These are phyloP conservation scores for Hermodice carunculata DNA, from an alignment of 2,888 invertebrate genomes.

Conservation along the genomic window DNA sequence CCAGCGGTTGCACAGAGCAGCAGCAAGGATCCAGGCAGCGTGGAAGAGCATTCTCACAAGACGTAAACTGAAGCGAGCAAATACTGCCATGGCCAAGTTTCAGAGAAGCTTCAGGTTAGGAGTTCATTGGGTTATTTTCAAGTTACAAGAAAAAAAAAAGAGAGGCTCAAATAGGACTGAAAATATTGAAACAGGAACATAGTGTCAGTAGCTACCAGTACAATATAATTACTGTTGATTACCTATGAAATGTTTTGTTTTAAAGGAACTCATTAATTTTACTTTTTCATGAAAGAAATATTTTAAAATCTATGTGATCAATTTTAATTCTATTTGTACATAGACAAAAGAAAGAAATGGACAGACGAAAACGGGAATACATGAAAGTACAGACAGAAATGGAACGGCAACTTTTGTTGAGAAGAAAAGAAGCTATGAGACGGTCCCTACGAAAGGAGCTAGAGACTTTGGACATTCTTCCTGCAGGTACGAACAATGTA, in stretches of 20 bases:
- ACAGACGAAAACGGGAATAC: constrained; percentile 48
- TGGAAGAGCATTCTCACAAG: constrained; percentile 64
- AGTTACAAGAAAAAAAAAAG: too few relatives aligned
- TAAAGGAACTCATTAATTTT: too few relatives aligned
- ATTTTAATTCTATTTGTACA: too few relatives aligned
- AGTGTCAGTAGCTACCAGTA: too few relatives aligned
- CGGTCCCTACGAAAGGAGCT: constrained; percentile 61
- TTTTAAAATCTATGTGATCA: too few relatives aligned
- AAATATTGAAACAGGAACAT: too few relatives aligned
- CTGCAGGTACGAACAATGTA: constrained; percentile 54
- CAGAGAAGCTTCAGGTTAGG: constrained; percentile 67
- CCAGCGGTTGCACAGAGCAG: constrained; percentile 58
- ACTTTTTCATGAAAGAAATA: too few relatives aligned
- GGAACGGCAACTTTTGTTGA: constrained; percentile 53
- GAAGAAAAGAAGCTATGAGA: constrained; percentile 59
- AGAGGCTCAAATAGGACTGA: too few relatives aligned
- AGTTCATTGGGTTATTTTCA: too few relatives aligned
- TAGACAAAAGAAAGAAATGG: constrained; percentile 43
- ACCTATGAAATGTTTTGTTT: too few relatives aligned
- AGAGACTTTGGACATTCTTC: constrained; percentile 64
- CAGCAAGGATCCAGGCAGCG: constrained; percentile 62
- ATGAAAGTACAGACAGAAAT: constrained; percentile 49
- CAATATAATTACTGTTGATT: too few relatives aligned
- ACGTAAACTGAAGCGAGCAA: constrained; percentile 54
- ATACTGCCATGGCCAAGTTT: constrained; percentile 60